Percentiles rank a stretch among this genome's conserved stretches.
Conservation (phyloP, 2,113 vertebrate genomes). For the Actenoides lindsayi region DNA sequence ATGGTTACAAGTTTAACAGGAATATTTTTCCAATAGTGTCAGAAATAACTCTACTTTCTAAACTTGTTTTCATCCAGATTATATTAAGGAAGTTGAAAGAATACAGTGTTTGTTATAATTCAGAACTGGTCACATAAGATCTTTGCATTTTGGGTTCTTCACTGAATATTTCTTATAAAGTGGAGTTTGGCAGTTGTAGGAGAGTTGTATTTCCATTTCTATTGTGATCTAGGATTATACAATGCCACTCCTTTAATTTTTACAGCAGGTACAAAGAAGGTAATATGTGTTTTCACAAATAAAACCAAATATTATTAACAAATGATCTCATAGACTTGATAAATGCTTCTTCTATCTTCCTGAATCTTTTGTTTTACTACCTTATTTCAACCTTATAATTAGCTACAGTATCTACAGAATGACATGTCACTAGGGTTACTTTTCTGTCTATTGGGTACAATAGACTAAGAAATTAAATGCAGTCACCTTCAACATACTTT, state of each 20-base stretch:
- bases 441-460: not conserved
- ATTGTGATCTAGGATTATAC: not conserved
- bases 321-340: not conserved
- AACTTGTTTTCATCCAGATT: not conserved
- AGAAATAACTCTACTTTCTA: not conserved
- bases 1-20: not conserved
- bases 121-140: not conserved
- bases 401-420: not conserved
- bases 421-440: not conserved
- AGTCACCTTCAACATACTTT: not conserved
- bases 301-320: not conserved
- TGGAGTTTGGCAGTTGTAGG: not conserved
- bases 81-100: not conserved
- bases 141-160: not conserved
- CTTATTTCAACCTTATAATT: not conserved
- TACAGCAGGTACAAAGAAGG: not conserved
- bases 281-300: not conserved
- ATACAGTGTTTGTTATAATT: not conserved
- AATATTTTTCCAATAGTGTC: not conserved
- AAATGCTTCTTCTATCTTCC: not conserved
- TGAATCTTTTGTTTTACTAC: not conserved
- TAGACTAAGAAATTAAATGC: not conserved
- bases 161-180: not conserved
- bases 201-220: not conserved
- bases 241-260: not conserved